Evolutionary conservation across 1,140 invertebrate genomes (phyloP).

Genomic region (Ips typographus): DNA sequence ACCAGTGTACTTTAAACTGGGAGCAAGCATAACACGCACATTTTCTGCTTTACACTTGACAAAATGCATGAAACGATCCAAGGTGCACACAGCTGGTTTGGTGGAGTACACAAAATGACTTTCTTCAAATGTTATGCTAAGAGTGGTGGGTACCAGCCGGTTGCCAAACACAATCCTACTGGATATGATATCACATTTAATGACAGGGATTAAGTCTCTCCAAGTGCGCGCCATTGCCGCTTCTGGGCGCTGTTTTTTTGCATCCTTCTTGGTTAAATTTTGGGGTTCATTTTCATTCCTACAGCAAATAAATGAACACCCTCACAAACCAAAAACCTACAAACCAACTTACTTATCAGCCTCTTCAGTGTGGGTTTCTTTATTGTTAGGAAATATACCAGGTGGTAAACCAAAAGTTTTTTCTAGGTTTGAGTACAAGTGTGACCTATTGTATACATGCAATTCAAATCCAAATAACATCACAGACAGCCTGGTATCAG

Average conservation of each 20-base stretch:
- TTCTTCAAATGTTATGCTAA: slow-evolving; percentile 92
- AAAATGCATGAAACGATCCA: slow-evolving; percentile 96
- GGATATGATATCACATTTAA: slow-evolving; percentile 90
- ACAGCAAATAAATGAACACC: slow-evolving; percentile 9
- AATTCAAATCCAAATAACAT: slow-evolving; percentile 95
- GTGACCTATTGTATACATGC: slow-evolving; percentile 93
- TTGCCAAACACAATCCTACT: slow-evolving; percentile 97
- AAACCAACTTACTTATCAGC: slow-evolving; percentile 40
- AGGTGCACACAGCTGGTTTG: slow-evolving; percentile 86
- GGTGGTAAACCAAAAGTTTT: slow-evolving; percentile 84
- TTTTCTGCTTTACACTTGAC: slow-evolving; percentile 94
- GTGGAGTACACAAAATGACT: slow-evolving; percentile 94
- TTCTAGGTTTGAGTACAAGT: slow-evolving; percentile 85
- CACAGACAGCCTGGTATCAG: slow-evolving; percentile 89
- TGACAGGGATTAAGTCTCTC: slow-evolving; percentile 95
- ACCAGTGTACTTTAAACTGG: slow-evolving; percentile 88
- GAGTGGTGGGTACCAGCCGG: slow-evolving; percentile 86
- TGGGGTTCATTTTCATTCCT: slow-evolving; percentile 38
- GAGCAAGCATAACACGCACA: slow-evolving; percentile 82
- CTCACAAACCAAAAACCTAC: neutral
- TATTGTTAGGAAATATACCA: slow-evolving; percentile 66
- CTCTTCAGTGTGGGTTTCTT: slow-evolving; percentile 58
- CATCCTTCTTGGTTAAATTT: slow-evolving; percentile 46
- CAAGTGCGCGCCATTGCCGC: slow-evolving; percentile 82
- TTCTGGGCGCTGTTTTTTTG: slow-evolving; percentile 68